These are phyloP conservation scores for Leucopsar rothschildi DNA, from an alignment of 2,113 vertebrate species.

Conservation along the genomic window DNA sequence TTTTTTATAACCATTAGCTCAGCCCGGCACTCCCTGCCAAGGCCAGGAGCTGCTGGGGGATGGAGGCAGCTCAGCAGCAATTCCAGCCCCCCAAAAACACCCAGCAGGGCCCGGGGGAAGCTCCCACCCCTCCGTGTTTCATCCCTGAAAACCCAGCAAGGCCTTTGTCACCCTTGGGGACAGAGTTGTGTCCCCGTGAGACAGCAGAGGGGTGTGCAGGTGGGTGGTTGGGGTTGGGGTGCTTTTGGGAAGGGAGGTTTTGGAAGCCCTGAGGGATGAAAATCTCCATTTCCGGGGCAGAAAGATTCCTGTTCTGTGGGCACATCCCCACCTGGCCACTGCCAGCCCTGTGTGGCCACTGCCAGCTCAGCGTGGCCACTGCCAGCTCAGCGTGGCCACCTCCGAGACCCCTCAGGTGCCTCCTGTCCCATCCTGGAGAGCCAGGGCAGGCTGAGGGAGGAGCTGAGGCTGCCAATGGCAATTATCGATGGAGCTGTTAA, in stretches of 20 bases:
- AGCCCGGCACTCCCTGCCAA: background rate
- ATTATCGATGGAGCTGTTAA: background rate
- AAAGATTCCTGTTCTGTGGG: background rate
- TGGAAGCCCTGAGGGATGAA: fast-evolving
- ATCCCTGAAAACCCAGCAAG: background rate
- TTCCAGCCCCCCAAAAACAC: background rate
- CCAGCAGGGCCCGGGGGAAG: background rate
- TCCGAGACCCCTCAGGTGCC: fast-evolving
- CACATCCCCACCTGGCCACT: background rate
- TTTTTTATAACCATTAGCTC: constrained; percentile 35
- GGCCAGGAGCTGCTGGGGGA: background rate
- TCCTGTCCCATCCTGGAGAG: background rate
- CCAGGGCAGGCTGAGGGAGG: background rate
- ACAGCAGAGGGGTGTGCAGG: fast-evolving
- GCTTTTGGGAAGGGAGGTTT: background rate
- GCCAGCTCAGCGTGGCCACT: too few species aligned
- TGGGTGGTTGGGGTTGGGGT: fast-evolving
- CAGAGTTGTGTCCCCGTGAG: fast-evolving
- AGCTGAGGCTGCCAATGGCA: background rate
- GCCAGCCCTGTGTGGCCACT: fast-evolving
- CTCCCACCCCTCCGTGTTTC: fast-evolving
- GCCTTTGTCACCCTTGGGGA: fast-evolving
- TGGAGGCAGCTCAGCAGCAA: background rate
- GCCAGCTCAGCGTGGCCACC: background rate
- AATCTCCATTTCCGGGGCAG: background rate